A percentile compares a stretch with the other conserved stretches of the same genome.
These are phyloP conservation scores for Leptinotarsa peninsularis DNA, from an alignment of 2,888 invertebrate species.

Conservation along the genomic window DNA sequence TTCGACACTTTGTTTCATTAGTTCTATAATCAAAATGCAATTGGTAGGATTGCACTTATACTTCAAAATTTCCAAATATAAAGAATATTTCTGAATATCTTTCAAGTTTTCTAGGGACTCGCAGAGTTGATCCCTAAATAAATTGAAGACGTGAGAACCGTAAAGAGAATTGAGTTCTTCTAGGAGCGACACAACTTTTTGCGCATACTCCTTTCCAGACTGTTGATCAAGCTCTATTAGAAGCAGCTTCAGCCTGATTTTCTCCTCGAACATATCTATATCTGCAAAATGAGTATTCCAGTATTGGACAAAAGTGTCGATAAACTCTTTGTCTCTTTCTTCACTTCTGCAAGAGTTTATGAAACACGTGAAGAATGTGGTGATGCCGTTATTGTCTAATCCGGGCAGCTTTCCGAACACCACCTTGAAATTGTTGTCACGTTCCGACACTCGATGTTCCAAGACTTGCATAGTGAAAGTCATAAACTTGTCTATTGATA, in stretches of 20 bases:
- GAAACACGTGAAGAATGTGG: neutral
- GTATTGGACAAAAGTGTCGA: slow-evolving; percentile 25
- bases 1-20: neutral
- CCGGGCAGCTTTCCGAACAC: slow-evolving; percentile 20
- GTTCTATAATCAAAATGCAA: slow-evolving; percentile 36
- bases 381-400: neutral
- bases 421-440: slow-evolving; percentile 25
- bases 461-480: slow-evolving; percentile 25
- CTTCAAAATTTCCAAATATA: slow-evolving; percentile 33
- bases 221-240: neutral
- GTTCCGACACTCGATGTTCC: slow-evolving; percentile 24
- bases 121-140: slow-evolving; percentile 25
- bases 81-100: slow-evolving; percentile 10
- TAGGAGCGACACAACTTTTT: slow-evolving; percentile 24
- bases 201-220: slow-evolving; percentile 13
- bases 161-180: slow-evolving; percentile 21
- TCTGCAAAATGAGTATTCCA: slow-evolving; percentile 31
- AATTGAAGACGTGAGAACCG: slow-evolving; percentile 27
- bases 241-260: slow-evolving; percentile 27
- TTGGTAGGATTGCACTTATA: slow-evolving; percentile 25
- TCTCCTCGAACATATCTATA: slow-evolving; percentile 19
- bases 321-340: neutral
- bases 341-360: neutral
- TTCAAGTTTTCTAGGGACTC: neutral
- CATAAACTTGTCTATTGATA: slow-evolving; percentile 5